Evolutionary conservation across 2,797 vertebrate genomes (phyloP).

Genomic region (Sarcoramphus papa): DNA sequence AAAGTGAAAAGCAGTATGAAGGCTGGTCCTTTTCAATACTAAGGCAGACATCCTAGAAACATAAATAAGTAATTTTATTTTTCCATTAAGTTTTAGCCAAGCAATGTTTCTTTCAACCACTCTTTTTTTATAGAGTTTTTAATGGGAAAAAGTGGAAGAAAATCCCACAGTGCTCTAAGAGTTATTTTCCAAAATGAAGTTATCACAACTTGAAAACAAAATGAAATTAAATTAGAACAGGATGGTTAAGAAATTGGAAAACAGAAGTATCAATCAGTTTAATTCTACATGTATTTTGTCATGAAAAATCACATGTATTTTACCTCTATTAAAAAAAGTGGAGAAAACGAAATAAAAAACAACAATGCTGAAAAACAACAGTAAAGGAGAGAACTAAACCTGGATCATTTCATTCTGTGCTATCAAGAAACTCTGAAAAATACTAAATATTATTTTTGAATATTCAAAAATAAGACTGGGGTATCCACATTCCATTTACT

Average conservation of each 20-base stretch:
- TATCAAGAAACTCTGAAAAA: not conserved
- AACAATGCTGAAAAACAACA: not conserved
- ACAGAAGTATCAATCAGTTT: not conserved
- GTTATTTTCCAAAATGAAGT: not conserved
- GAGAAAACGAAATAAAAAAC: not conserved
- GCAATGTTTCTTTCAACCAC: not conserved
- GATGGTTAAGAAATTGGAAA: not conserved
- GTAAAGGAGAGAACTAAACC: not conserved
- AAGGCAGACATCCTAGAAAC: not conserved
- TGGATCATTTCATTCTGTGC: not conserved
- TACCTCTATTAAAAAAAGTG: not conserved
- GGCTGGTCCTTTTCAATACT: not conserved
- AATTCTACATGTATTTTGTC: not conserved
- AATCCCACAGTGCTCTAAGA: not conserved
- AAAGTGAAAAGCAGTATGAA: not conserved
- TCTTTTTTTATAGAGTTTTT: not conserved
- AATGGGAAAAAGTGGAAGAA: not conserved
- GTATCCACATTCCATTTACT: not conserved
- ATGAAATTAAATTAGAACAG: not conserved
- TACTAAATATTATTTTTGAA: not conserved
- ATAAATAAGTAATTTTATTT: not conserved
- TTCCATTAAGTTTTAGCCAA: not conserved
- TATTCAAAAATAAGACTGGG: not conserved
- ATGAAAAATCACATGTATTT: not conserved
- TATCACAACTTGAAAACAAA: not conserved